A percentile compares a stretch with the other conserved stretches of the same genome.
Conservation (phyloP, 2,113 vertebrate genomes). For the Clinocottus analis region DNA sequence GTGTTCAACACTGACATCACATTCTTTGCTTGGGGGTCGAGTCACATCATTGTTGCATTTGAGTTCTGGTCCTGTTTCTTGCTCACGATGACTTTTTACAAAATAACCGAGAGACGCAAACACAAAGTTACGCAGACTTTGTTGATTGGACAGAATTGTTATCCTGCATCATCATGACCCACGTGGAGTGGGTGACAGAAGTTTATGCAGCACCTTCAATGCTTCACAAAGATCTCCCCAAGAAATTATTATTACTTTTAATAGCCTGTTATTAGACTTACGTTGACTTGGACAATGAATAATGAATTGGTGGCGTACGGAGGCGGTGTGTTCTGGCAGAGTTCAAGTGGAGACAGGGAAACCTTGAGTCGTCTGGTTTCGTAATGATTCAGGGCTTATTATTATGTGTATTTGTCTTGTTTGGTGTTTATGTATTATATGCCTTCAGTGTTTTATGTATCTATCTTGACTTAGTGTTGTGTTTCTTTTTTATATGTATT, state of each 20-base stretch:
- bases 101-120: background rate
- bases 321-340: background rate
- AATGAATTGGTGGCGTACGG: background rate
- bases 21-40: background rate
- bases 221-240: background rate
- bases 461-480: too few species aligned
- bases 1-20: background rate
- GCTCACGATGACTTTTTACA: background rate
- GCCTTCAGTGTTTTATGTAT: too few species aligned
- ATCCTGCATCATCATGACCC: background rate
- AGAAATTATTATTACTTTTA: background rate
- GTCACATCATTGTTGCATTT: background rate
- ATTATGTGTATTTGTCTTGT: too few species aligned
- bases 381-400: background rate
- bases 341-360: too few species aligned
- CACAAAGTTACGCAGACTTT: background rate
- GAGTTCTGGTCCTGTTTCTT: background rate
- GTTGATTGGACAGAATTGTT: background rate
- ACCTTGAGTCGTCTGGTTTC: too few species aligned
- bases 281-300: background rate
- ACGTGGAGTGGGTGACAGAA: background rate
- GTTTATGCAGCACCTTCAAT: background rate
- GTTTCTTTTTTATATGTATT: too few species aligned
- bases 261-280: background rate
- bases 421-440: too few species aligned